These are phyloP conservation scores for Pedionomus torquatus DNA, from an alignment of 2,113 vertebrate genomes.

Conservation along the genomic window DNA sequence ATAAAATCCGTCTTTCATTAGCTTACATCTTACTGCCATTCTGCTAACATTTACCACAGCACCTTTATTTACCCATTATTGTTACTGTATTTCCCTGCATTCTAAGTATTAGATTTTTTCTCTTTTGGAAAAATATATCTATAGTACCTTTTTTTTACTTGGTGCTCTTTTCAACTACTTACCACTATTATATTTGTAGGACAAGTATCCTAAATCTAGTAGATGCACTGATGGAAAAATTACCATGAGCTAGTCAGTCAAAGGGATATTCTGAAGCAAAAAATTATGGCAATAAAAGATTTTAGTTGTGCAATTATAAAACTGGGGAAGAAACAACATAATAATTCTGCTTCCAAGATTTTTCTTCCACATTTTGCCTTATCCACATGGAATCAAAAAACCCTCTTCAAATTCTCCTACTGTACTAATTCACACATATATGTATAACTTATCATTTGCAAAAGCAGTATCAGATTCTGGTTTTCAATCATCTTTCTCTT, in stretches of 20 bases:
- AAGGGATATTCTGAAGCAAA: background rate
- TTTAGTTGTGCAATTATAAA: background rate
- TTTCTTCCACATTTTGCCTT: background rate
- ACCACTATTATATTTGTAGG: background rate
- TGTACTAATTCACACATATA: background rate
- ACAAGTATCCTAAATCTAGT: background rate
- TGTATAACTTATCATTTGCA: background rate
- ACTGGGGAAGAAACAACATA: rapidly evolving
- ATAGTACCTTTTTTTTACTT: background rate
- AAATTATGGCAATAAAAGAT: background rate
- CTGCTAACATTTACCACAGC: background rate
- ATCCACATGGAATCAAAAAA: background rate
- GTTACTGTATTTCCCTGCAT: background rate
- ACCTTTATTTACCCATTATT: background rate
- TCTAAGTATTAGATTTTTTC: background rate
- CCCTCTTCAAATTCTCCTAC: background rate
- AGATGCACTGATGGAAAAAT: background rate
- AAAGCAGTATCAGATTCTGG: background rate
- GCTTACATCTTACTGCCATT: background rate
- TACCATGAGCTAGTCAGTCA: background rate
- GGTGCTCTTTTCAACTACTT: background rate
- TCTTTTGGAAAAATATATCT: background rate
- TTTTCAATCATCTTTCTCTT: background rate
- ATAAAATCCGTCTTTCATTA: background rate
- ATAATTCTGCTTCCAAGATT: background rate